Conservation (phyloP, 2,888 invertebrate genomes). For the Pediacus dermestoides region DNA sequence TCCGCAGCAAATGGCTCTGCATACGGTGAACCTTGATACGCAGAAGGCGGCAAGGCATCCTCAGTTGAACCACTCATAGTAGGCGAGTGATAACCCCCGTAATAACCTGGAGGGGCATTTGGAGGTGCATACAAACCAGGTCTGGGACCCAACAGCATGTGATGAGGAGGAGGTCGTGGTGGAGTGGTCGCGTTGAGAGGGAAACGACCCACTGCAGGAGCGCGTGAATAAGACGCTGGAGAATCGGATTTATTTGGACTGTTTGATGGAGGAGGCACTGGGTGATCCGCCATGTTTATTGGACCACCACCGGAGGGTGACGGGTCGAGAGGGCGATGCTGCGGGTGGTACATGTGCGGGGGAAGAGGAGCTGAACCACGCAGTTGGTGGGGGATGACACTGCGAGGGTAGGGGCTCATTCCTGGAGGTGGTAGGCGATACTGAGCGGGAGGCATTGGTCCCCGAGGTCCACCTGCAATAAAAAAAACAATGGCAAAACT, state of each 20-base stretch:
- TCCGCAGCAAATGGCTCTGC: constrained; percentile 7
- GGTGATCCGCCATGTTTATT: constrained; percentile 46
- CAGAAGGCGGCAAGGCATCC: constrained; percentile 35
- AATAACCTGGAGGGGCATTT: constrained; percentile 33
- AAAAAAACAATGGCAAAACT: too few relatives aligned
- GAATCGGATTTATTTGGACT: constrained; percentile 45
- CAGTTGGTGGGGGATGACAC: constrained; percentile 22
- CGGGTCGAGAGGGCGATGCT: constrained; percentile 53
- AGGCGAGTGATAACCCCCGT: constrained; percentile 22
- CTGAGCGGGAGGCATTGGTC: constrained; percentile 22
- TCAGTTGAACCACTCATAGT: constrained; percentile 11
- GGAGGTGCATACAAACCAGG: constrained; percentile 11
- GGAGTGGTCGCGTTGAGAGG: constrained; percentile 13
- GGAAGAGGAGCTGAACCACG: constrained; percentile 25
- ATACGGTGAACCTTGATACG: constrained; percentile 45
- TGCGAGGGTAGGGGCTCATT: constrained; percentile 36
- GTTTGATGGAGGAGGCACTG: constrained; percentile 43
- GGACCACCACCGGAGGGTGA: constrained; percentile 56
- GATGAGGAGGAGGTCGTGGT: constrained; percentile 11
- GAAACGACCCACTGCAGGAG: constrained; percentile 15
- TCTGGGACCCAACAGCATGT: constrained; percentile 1
- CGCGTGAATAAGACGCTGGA: constrained; percentile 29
- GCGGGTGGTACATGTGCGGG: constrained; percentile 49
- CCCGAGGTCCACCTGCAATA: constrained; percentile 26
- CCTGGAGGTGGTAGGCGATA: constrained; percentile 35